Evolutionary conservation across 2,888 invertebrate species (phyloP).

Genomic region (Hofmannophila pseudospretella): DNA sequence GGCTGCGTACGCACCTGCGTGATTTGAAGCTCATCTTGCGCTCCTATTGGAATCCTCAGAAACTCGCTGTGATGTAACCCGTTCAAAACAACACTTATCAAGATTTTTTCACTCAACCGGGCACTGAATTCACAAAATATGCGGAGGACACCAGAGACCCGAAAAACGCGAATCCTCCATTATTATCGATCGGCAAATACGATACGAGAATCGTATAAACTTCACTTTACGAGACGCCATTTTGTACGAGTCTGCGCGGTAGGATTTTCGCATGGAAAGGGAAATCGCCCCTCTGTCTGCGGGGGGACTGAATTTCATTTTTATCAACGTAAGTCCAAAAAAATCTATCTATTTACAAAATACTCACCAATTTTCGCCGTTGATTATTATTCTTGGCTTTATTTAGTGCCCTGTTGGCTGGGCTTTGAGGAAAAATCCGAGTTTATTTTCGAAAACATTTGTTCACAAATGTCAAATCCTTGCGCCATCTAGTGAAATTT

Average conservation of each 20-base stretch:
- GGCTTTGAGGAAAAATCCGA: conserved; percentile 55
- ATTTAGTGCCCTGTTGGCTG: conserved; percentile 29
- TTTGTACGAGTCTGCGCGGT: conserved; percentile 84
- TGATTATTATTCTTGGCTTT: conserved; percentile 34
- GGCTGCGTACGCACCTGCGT: conserved; percentile 99
- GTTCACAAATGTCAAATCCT: conserved; percentile 59
- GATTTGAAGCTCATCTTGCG: conserved; percentile 76
- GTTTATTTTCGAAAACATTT: conserved; percentile 75
- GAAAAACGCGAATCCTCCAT: conserved; percentile 75
- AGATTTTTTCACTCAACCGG: conserved; percentile 56
- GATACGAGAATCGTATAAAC: conserved; percentile 63
- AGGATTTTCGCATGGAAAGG: conserved; percentile 69
- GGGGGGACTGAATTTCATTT: conserved; percentile 56
- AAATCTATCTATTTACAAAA: conserved; percentile 19
- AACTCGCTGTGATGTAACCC: conserved; percentile 73
- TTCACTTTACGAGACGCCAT: conserved; percentile 80
- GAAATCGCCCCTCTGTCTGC: conserved; percentile 68
- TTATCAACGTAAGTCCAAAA: conserved; percentile 37
- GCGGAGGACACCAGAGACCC: conserved; percentile 63
- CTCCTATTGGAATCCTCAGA: conserved; percentile 61
- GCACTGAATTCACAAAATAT: conserved; percentile 62
- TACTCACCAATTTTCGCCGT: conserved; percentile 48
- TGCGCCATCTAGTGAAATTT: conserved; percentile 54
- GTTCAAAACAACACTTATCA: conserved; percentile 69
- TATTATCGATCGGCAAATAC: conserved; percentile 81